These are phyloP conservation scores for Boleophthalmus pectinirostris DNA, from an alignment of 2,113 vertebrate species.

Conservation along the genomic window DNA sequence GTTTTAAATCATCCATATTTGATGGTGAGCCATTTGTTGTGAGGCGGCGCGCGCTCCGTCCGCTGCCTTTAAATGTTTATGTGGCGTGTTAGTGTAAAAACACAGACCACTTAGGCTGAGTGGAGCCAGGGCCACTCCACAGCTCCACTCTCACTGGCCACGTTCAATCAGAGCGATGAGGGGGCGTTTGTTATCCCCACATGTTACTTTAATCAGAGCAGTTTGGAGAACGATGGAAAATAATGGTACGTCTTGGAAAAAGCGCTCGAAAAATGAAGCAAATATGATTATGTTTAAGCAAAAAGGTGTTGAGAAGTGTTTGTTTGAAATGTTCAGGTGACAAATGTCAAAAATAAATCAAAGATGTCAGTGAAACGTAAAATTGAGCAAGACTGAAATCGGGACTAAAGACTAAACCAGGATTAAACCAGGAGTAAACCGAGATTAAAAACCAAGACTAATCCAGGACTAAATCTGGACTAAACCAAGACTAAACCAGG, in stretches of 20 bases:
- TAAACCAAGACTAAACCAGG: too few species aligned
- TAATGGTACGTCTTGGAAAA: too few species aligned
- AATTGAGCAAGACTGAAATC: too few species aligned
- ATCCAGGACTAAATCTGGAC: too few species aligned
- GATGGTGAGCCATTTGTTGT: not conserved
- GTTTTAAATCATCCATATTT: not conserved
- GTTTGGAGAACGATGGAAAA: too few species aligned
- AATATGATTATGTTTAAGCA: too few species aligned
- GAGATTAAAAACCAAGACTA: too few species aligned
- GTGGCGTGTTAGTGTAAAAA: not conserved
- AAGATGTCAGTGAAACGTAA: not conserved
- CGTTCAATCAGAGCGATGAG: not conserved
- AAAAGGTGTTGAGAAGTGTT: too few species aligned
- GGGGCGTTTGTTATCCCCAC: not conserved
- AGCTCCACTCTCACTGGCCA: not conserved
- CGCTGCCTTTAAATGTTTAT: conserved; percentile 2
- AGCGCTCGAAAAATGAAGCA: too few species aligned
- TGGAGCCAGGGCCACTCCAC: not conserved
- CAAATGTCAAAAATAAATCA: not conserved
- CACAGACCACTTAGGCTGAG: not conserved
- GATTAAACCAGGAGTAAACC: too few species aligned
- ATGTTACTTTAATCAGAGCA: not conserved
- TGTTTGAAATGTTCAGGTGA: not conserved
- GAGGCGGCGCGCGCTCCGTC: not conserved
- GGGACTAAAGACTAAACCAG: too few species aligned